phyloP scores from a whole-genome alignment of 2,113 vertebrate genomes.

The Phrynocephalus versicolor region DNA sequence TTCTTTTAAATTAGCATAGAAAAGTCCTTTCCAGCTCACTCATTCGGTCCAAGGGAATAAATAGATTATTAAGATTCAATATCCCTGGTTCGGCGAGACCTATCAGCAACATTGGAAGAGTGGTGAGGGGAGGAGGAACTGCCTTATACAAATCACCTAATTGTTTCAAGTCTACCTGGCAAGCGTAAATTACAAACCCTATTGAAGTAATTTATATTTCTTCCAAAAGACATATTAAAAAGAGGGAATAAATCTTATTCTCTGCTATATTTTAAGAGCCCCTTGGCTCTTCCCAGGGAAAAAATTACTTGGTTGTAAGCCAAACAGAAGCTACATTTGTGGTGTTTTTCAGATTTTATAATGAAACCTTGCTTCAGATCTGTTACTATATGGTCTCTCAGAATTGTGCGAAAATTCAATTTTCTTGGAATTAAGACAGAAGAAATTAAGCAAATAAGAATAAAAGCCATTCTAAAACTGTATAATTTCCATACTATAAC shows the following conservation, averaged over 20 bases:
- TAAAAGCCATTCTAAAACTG: too few species aligned
- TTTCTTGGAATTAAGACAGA: neutral
- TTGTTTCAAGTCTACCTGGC: slow-evolving; percentile 63
- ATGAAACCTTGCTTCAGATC: neutral
- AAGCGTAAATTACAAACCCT: slow-evolving; percentile 62
- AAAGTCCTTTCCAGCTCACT: slow-evolving; percentile 15
- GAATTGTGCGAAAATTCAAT: neutral
- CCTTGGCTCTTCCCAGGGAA: neutral
- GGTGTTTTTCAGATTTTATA: neutral
- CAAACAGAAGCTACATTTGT: neutral
- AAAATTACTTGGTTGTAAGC: neutral
- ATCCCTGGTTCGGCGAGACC: slow-evolving; percentile 61
- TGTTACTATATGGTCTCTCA: neutral
- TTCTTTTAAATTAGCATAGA: slow-evolving; percentile 17
- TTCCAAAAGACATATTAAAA: slow-evolving; percentile 33
- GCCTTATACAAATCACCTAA: slow-evolving; percentile 67
- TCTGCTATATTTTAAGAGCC: neutral
- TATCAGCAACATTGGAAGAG: slow-evolving; percentile 21
- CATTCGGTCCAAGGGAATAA: slow-evolving; percentile 47
- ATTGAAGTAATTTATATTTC: slow-evolving; percentile 56
- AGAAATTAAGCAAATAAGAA: neutral
- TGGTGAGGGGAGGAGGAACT: slow-evolving; percentile 27
- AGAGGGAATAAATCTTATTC: slow-evolving; percentile 12
- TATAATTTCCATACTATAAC: too few species aligned
- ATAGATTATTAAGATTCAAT: slow-evolving; percentile 62